Conservation (phyloP, 2,888 invertebrate genomes). For the Spilosoma lubricipeda region DNA sequence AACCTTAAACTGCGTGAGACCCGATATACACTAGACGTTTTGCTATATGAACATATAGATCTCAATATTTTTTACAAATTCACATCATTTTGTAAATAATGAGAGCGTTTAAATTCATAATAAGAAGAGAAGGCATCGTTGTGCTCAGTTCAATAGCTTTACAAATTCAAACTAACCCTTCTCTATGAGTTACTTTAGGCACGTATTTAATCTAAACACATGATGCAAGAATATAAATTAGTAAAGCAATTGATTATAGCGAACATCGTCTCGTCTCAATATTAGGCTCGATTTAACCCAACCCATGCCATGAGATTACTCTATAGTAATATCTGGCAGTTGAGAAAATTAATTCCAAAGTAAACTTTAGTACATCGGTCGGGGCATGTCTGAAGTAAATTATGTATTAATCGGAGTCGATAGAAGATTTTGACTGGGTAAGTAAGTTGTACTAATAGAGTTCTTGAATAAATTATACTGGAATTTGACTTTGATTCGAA, state of each 20-base stretch:
- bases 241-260: constrained; percentile 20
- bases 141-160: constrained; percentile 2
- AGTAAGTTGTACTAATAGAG: constrained; percentile 27
- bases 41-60: background rate
- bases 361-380: constrained; percentile 48
- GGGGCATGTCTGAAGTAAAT: constrained; percentile 47
- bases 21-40: too few species aligned
- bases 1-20: too few species aligned
- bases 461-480: constrained; percentile 41
- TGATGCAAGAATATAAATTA: constrained; percentile 18
- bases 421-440: constrained; percentile 35
- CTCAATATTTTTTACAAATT: constrained; percentile 20
- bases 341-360: constrained; percentile 55
- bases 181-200: background rate
- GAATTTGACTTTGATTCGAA: constrained; percentile 39
- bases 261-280: constrained; percentile 17
- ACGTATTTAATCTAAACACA: constrained; percentile 4
- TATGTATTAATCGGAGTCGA: constrained; percentile 48
- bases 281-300: constrained; percentile 29
- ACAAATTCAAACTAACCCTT: background rate
- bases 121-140: background rate
- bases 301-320: constrained; percentile 42
- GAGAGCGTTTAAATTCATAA: background rate
- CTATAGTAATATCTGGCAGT: constrained; percentile 49
- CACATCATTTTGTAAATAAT: background rate